phyloP scores from a whole-genome alignment of 2,113 vertebrate species.

The Phalacrocorax pelagicus region DNA sequence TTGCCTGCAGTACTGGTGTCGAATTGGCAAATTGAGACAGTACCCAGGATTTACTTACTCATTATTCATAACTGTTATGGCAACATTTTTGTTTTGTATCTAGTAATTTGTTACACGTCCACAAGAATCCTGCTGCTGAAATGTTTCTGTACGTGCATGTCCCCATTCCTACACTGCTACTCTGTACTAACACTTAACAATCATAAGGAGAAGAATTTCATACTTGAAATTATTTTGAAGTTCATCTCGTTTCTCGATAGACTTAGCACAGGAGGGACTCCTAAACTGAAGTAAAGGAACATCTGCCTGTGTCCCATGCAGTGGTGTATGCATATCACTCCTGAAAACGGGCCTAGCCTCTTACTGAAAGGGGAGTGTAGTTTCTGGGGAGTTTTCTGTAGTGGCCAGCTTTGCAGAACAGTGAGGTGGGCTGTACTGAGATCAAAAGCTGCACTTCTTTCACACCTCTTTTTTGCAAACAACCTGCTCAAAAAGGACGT shows the following conservation, averaged over 20 bases:
- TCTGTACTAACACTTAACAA: background rate
- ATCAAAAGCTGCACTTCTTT: background rate
- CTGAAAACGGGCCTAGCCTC: background rate
- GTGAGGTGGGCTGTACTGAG: background rate
- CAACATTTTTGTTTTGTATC: background rate
- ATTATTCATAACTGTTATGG: background rate
- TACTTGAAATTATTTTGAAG: background rate
- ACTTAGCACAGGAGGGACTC: background rate
- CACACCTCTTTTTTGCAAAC: background rate
- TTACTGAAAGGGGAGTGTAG: background rate
- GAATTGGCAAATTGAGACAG: background rate
- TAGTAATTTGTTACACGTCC: background rate
- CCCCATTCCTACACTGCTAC: background rate
- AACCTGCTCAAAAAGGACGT: background rate
- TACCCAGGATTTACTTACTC: background rate
- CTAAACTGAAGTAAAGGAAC: background rate
- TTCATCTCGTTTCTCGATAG: background rate
- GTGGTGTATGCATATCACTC: background rate
- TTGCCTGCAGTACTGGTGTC: background rate
- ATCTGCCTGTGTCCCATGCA: background rate
- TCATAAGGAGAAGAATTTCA: rapidly evolving
- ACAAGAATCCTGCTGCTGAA: background rate
- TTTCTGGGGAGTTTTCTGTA: background rate
- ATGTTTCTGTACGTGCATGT: background rate
- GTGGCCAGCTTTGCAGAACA: background rate